Conservation (phyloP, 1,140 invertebrate genomes). For the Lepidotrigona ventralis region DNA sequence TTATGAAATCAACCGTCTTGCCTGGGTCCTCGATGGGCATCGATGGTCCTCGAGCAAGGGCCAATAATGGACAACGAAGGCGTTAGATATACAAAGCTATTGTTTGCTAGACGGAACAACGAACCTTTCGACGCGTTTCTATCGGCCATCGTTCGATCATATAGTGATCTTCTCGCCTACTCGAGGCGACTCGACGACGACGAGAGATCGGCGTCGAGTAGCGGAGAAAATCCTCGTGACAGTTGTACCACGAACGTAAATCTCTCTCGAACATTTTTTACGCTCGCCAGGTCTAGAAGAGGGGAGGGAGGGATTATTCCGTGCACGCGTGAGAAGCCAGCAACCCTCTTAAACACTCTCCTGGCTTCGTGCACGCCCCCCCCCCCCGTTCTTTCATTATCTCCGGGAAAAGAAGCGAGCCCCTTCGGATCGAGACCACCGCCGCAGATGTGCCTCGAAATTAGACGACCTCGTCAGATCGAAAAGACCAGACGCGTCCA, state of each 20-base stretch:
- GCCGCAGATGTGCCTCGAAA: conserved; percentile 66
- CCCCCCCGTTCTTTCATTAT: conserved; percentile 61
- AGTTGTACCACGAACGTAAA: conserved; percentile 58
- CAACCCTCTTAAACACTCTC: conserved; percentile 32
- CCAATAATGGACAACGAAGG: conserved; percentile 42
- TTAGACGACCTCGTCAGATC: conserved; percentile 64
- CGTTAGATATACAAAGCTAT: conserved; percentile 48
- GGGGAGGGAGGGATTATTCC: conserved; percentile 48
- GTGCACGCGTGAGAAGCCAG: conserved; percentile 60
- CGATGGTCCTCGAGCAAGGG: conserved; percentile 38
- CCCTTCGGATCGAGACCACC: conserved; percentile 50
- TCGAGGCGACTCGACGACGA: not conserved
- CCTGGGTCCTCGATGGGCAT: conserved; percentile 10
- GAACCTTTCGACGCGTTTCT: conserved; percentile 29
- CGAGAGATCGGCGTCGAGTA: conserved; percentile 32
- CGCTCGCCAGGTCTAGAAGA: conserved; percentile 18
- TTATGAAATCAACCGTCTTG: conserved; percentile 39
- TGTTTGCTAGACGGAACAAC: conserved; percentile 43
- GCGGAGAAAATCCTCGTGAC: conserved; percentile 49
- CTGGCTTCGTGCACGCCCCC: not conserved
- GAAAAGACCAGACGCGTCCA: conserved; percentile 60
- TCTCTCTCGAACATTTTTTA: conserved; percentile 60
- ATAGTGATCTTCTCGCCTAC: not conserved
- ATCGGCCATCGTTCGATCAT: conserved; percentile 15
- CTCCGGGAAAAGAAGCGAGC: conserved; percentile 45